Base-by-base conservation (phyloP, 2,113 vertebrate species). In the Dolichallabes microphthalmus region DNA sequence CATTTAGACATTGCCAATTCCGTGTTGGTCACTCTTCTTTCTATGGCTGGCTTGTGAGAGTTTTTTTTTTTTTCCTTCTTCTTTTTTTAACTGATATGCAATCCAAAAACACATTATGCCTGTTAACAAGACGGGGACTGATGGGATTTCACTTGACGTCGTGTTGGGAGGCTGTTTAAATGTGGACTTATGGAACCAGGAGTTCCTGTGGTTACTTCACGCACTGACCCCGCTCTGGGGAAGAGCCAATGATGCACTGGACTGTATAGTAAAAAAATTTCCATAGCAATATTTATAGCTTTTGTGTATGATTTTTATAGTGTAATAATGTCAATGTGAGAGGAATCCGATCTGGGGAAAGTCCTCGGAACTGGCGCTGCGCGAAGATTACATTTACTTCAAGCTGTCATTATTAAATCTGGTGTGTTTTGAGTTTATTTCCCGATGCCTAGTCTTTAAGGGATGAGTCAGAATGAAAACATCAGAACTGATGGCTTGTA, bases 281-380 rank as follows among this genome's bases (percentile, higher is more conserved):
- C 94, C 86, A 94, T 93, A 95, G 94, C 93, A 95, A 95, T 95
- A 95, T 95, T 95, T 95, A 94, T 94, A 94, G 92, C 92, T 93
- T 45, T 91, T 93, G 77, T 87, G 78, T 84, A 73, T 85, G 73
- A 88, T 93, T 93, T 92, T 89, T 91, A 92, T 92, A 90, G 90
- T 87, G 90, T 92, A 89, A 82, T 85, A 91, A 91, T 90, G 91
- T 88, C 88, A 87, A 88, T 92, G 90, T 90, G 89, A 91, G 88
- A 87, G 81, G 87, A 74, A 88, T 80, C 79, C 83, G 88, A 84
- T 81, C 53, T 71, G 30, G 88, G 81, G 80, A 86, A 39, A 86
- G 88, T 90, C 90, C 86, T 91, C 90, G 87, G 89, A 90, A 87
- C 91, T 90, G 91, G 90, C 89, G 86, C 81, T 75, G 89, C 89